Evolutionary conservation across 2,888 invertebrate species (phyloP), one percentile per base, ranked within the genome.

Genomic region (Lobophora halterata): DNA sequence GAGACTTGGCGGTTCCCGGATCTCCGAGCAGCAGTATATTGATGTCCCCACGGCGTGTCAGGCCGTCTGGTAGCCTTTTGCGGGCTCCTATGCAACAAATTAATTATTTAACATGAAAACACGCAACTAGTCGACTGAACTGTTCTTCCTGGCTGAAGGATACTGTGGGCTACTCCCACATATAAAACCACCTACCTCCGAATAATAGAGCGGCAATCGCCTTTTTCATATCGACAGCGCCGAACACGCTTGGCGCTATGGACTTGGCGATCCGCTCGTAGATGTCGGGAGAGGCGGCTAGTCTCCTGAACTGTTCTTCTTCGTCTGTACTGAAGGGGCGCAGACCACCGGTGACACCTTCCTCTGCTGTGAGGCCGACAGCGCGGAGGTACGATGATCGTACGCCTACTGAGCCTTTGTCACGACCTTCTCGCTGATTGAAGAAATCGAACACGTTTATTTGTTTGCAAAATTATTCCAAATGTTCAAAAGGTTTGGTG

Each of bases 1-100:
- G 99, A 0, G 98, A 98, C 77, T 99, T 99, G n/a, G 99, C 99
- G 0, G 99, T 99, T 63, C 99, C 99, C 0, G 99, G 99, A 88
- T 99, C 99, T 21, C 99, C 99, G 13, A 99, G 88, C 43, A 99
- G 88, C 6, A 99, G 82, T 10, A 99, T 90, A 71, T 99, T 99
- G 51, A 99, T 97, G 72, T 99, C 99, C 2, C 99, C 99, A 70
- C 99, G 91, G 5, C 99, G 91, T 0, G 95, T 95, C 39, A 99
- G 83, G 1, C 99, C 99, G 80, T 99, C 99, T 0, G 99, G 99
- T 56, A 99, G 85, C 5, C 92, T 89, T 71, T 97, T 96, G 12
- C 96, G 90, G 0, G 95, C 92, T 6, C 95, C 91, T 91, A 53
- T 21, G 7, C 2, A 3, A 6, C 4, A 3, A 12, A 9, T 11